These are phyloP conservation scores for Macroramphosus scolopax DNA, from an alignment of 2,797 vertebrate species.

Conservation along the genomic window DNA sequence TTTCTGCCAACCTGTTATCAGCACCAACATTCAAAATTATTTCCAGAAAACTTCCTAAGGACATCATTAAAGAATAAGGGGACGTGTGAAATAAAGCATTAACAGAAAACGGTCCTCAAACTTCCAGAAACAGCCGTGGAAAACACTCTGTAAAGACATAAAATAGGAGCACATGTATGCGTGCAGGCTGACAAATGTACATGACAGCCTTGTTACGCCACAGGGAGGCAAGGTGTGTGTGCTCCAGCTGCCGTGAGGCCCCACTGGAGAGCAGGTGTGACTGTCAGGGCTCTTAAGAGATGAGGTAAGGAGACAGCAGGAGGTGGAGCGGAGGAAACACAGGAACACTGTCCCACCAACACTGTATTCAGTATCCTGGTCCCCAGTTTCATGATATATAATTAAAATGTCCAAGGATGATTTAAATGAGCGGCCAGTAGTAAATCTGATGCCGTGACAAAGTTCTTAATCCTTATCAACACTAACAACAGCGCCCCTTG, in stretches of 20 bases:
- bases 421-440: slow-evolving; percentile 22
- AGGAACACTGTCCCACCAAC: slow-evolving; percentile 23
- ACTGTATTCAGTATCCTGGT: slow-evolving; percentile 50
- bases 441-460: slow-evolving; percentile 41
- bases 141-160: slow-evolving; percentile 24
- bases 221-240: slow-evolving; percentile 56
- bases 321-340: slow-evolving; percentile 30
- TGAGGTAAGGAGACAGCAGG: too few species aligned
- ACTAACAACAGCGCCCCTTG: slow-evolving; percentile 42
- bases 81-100: slow-evolving; percentile 6
- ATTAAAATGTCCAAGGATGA: slow-evolving; percentile 56
- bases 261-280: slow-evolving; percentile 64
- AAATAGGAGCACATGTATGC: slow-evolving; percentile 39
- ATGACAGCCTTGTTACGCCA: slow-evolving; percentile 59
- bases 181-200: slow-evolving; percentile 42
- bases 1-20: too few species aligned
- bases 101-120: neutral
- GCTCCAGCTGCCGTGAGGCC: slow-evolving; percentile 53
- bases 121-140: slow-evolving; percentile 15
- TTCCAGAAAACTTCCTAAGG: neutral
- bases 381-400: slow-evolving; percentile 46
- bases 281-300: slow-evolving; percentile 42
- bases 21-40: neutral
- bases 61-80: slow-evolving; percentile 2
- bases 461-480: slow-evolving; percentile 63